Conservation (phyloP, 2,113 vertebrate genomes). For the Galeopterus variegatus region DNA sequence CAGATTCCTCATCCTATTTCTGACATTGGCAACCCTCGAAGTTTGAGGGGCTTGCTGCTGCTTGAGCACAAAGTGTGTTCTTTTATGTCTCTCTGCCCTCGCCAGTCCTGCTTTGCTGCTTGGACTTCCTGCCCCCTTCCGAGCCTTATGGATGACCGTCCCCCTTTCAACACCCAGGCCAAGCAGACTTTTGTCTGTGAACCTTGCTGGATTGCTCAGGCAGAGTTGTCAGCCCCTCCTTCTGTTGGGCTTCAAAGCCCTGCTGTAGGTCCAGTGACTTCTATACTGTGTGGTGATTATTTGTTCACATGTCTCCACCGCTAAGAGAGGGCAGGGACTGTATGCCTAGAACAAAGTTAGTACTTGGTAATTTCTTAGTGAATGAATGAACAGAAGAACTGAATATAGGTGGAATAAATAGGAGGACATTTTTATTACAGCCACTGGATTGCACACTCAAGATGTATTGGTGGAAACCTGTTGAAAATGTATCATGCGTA, state of each 20-base stretch:
- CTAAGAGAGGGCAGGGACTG: background rate
- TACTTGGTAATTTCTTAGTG: background rate
- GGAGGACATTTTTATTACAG: background rate
- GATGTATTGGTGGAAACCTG: background rate
- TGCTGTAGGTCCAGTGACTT: background rate
- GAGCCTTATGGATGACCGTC: background rate
- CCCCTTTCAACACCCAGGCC: background rate
- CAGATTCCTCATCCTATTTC: background rate
- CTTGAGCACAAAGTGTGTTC: accelerated
- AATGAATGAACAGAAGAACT: background rate
- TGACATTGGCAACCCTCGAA: background rate
- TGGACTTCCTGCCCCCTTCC: background rate
- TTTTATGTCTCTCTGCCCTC: background rate
- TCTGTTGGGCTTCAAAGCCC: background rate
- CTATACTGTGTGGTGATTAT: background rate
- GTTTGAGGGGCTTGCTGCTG: background rate
- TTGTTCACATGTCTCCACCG: background rate
- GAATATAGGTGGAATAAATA: background rate
- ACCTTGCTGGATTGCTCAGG: background rate
- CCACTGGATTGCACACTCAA: background rate
- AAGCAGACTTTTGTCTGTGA: background rate
- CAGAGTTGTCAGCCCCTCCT: background rate
- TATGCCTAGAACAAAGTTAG: background rate
- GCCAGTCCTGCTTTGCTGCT: background rate
- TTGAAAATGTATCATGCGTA: background rate